phyloP scores from a whole-genome alignment of 2,113 vertebrate species.

The Hyla sarda region DNA sequence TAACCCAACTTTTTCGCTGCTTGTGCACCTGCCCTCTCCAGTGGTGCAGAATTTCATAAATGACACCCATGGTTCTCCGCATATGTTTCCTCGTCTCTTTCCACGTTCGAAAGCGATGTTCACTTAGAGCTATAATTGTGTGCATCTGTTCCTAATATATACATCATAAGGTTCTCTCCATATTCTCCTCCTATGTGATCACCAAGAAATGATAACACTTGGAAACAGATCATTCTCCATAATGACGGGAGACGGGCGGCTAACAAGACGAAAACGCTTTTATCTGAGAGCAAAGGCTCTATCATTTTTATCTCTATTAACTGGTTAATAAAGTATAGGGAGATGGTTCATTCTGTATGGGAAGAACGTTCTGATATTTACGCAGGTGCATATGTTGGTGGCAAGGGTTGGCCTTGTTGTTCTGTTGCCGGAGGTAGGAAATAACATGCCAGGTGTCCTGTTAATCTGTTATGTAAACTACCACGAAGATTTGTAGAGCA shows the following conservation, averaged over 20 bases:
- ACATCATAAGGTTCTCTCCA: conserved; percentile 33
- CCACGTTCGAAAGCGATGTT: neutral
- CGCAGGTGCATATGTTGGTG: neutral
- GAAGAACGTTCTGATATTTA: neutral
- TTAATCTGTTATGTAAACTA: conserved; percentile 1
- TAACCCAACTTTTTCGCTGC: neutral
- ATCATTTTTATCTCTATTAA: neutral
- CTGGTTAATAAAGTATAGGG: neutral
- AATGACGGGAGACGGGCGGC: conserved; percentile 18
- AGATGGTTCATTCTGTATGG: neutral
- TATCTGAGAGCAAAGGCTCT: neutral
- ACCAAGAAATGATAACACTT: conserved; percentile 12
- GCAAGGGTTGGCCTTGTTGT: conserved; percentile 5
- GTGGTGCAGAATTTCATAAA: neutral
- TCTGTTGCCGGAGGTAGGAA: neutral
- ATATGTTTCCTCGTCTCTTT: conserved; percentile 3
- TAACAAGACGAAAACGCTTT: neutral
- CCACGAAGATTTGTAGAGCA: neutral
- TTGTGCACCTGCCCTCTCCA: neutral
- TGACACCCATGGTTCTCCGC: neutral
- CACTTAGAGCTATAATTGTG: conserved; percentile 10
- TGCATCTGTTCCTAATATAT: conserved; percentile 3
- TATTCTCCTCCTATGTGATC: conserved; percentile 3
- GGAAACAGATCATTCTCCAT: conserved; percentile 18
- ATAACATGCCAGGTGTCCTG: conserved; percentile 7